Evolutionary conservation across 2,888 invertebrate species (phyloP).

Genomic region (Drosophila neoperkinsi): DNA sequence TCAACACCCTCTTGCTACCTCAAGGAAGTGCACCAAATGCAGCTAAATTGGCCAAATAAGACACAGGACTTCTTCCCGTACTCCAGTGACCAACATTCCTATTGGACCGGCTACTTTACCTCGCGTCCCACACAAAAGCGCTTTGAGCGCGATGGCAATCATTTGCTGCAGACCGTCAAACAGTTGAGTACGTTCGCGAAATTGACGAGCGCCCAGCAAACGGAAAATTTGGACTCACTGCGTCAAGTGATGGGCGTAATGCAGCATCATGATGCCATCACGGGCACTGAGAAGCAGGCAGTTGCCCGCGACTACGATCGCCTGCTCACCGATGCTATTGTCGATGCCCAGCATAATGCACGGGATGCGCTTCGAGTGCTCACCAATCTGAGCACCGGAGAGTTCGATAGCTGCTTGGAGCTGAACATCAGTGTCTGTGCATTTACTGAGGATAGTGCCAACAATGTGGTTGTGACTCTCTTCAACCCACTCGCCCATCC

Average conservation of each 20-base stretch:
- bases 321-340: slow-evolving; percentile 89
- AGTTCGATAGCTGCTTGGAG: slow-evolving; percentile 78
- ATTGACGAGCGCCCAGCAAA: slow-evolving; percentile 75
- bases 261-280: slow-evolving; percentile 96
- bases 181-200: slow-evolving; percentile 89
- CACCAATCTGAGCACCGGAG: slow-evolving; percentile 74
- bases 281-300: slow-evolving; percentile 94
- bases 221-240: slow-evolving; percentile 83
- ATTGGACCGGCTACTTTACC: slow-evolving; percentile 97
- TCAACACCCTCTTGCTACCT: slow-evolving; percentile 95
- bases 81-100: slow-evolving; percentile 93
- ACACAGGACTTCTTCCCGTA: slow-evolving; percentile 96
- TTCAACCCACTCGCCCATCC: slow-evolving; percentile 92
- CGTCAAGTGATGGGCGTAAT: slow-evolving; percentile 87
- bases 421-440: slow-evolving; percentile 88
- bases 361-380: slow-evolving; percentile 69
- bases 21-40: slow-evolving; percentile 88
- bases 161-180: slow-evolving; percentile 91
- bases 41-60: slow-evolving; percentile 88
- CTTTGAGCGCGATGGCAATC: slow-evolving; percentile 91
- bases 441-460: slow-evolving; percentile 87
- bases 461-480: slow-evolving; percentile 87
- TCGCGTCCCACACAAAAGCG: slow-evolving; percentile 93
- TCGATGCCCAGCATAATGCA: slow-evolving; percentile 86
- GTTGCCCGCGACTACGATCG: slow-evolving; percentile 95